These are phyloP conservation scores for Rhagophthalmus giganteus DNA, from an alignment of 2,888 invertebrate genomes.

Conservation along the genomic window DNA sequence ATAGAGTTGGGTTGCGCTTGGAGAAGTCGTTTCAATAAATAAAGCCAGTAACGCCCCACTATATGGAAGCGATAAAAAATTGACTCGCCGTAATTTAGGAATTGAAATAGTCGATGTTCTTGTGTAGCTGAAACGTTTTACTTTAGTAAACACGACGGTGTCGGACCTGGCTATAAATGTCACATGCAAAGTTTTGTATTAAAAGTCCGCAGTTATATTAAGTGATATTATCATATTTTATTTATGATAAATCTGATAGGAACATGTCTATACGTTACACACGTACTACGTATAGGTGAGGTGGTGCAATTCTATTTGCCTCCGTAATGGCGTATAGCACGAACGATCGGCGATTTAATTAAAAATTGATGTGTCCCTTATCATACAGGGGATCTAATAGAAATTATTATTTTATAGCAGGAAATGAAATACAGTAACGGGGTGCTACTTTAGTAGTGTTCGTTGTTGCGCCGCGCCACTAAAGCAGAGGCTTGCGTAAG, in stretches of 20 bases:
- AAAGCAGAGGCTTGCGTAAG: constrained; percentile 20
- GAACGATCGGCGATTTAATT: constrained; percentile 32
- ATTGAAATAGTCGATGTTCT: no score
- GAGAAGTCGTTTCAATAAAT: no score
- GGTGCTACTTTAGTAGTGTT: constrained; percentile 28
- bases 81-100: no score
- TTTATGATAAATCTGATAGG: constrained; percentile 30
- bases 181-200: constrained; percentile 20
- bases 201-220: constrained; percentile 22
- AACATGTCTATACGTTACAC: constrained; percentile 11
- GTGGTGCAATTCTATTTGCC: constrained; percentile 19
- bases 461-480: constrained; percentile 15
- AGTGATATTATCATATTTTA: constrained; percentile 27
- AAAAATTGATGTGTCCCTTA: constrained; percentile 32
- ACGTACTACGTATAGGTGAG: constrained; percentile 3
- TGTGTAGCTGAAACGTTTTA: no score
- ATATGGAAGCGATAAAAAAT: no score
- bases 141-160: not conserved
- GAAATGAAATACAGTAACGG: constrained; percentile 30
- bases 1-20: no score
- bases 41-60: no score
- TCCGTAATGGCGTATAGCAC: constrained; percentile 28
- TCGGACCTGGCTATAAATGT: constrained; percentile 10
- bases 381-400: constrained; percentile 29
- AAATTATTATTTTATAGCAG: constrained; percentile 32